These are phyloP conservation scores for Sminthurides aquaticus DNA, from an alignment of 2,888 invertebrate species.

Conservation along the genomic window DNA sequence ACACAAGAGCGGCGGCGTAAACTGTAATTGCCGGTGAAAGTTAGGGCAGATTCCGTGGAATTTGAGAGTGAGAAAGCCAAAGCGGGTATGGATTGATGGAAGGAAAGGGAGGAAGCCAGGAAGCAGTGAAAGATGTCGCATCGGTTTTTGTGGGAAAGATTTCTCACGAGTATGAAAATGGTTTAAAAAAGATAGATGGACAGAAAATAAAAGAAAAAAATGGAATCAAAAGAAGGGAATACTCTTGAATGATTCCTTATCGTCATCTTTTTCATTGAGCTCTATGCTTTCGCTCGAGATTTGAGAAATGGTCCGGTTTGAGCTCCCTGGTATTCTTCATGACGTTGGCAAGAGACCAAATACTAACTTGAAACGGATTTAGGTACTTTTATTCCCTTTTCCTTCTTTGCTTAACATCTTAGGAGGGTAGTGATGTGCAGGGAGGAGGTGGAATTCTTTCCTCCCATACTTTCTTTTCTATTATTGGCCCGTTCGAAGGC, in stretches of 20 bases:
- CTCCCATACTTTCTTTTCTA: no score
- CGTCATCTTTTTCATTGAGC: constrained; percentile 6
- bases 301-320: constrained; percentile 18
- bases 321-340: constrained; percentile 9
- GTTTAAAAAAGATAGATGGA: background rate
- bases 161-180: background rate
- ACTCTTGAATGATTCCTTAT: background rate
- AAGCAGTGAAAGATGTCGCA: no score
- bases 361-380: constrained; percentile 13
- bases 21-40: no score
- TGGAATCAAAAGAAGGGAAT: background rate
- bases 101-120: no score
- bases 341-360: constrained; percentile 18
- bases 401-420: background rate
- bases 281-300: constrained; percentile 17
- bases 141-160: no score
- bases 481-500: no score
- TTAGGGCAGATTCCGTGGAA: no score
- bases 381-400: background rate
- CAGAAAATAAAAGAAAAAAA: background rate
- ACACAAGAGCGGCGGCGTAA: no score
- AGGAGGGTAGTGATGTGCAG: no score
- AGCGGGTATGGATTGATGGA: no score
- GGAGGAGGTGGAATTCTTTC: no score
- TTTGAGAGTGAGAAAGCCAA: no score